Conservation (phyloP, 2,888 invertebrate species). For the Cryptus armator region DNA sequence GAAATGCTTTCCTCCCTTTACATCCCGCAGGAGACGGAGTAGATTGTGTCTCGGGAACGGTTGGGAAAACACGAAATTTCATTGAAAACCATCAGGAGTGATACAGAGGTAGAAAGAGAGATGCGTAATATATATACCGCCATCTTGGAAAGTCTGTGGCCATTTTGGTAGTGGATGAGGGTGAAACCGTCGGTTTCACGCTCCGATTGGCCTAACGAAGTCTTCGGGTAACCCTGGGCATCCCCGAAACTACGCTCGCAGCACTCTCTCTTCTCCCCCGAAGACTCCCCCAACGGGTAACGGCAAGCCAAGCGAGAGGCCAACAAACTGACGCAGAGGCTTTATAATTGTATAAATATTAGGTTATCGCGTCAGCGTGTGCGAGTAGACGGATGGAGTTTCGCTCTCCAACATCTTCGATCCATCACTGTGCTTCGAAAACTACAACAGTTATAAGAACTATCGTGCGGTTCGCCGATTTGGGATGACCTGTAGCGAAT, state of each 20-base stretch:
- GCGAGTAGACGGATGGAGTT: slow-evolving; percentile 66
- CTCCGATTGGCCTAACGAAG: slow-evolving; percentile 82
- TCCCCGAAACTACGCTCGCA: slow-evolving; percentile 70
- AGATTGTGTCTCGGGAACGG: slow-evolving; percentile 1
- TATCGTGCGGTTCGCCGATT: slow-evolving; percentile 58
- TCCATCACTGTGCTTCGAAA: background rate
- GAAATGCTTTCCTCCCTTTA: background rate
- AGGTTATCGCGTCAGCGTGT: slow-evolving; percentile 79
- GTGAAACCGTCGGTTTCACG: slow-evolving; percentile 81
- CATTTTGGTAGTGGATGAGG: slow-evolving; percentile 79
- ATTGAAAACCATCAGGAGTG: slow-evolving; percentile 21
- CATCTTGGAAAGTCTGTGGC: slow-evolving; percentile 76
- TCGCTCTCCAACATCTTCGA: slow-evolving; percentile 29
- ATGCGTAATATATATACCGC: slow-evolving; percentile 67
- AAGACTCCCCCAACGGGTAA: slow-evolving; percentile 41
- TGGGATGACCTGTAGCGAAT: slow-evolving; percentile 58
- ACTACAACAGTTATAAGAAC: slow-evolving; percentile 59
- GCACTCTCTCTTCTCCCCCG: background rate
- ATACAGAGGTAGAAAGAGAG: slow-evolving; percentile 7
- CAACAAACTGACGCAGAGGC: slow-evolving; percentile 69
- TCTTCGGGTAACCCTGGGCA: slow-evolving; percentile 71
- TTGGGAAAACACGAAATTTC: slow-evolving; percentile 36
- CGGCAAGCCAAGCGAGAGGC: slow-evolving; percentile 65
- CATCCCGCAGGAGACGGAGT: background rate
- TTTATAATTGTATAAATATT: slow-evolving; percentile 84